phyloP scores from a whole-genome alignment of 2,113 vertebrate genomes.

The Pachyramphus minor region DNA sequence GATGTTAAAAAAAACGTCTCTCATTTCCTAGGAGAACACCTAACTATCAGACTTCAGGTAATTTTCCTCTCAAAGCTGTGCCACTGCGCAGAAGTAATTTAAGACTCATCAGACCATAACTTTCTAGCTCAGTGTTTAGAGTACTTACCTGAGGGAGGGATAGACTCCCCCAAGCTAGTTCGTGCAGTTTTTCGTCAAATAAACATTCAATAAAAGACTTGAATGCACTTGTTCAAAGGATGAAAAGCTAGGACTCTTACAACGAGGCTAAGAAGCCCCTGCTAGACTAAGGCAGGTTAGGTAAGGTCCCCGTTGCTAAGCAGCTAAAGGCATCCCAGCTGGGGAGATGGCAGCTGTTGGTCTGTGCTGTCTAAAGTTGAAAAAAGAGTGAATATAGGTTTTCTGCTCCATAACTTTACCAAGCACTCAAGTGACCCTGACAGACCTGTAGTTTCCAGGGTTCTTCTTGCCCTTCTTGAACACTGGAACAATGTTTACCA shows the following conservation, averaged over 20 bases:
- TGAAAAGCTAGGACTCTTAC: not conserved
- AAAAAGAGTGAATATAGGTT: not conserved
- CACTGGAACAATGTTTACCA: not conserved
- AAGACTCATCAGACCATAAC: not conserved
- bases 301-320: not conserved
- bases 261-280: not conserved
- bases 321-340: not conserved
- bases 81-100: not conserved
- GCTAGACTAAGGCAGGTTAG: not conserved
- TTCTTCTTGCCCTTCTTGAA: not conserved
- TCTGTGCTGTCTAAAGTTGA: not conserved
- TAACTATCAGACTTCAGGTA: not conserved
- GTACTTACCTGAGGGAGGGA: not conserved
- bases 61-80: conserved; percentile 4
- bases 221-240: not conserved
- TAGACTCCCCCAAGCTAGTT: not conserved
- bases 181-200: not conserved
- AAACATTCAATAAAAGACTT: not conserved
- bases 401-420: not conserved
- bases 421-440: not conserved
- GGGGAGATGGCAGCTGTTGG: not conserved
- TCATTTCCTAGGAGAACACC: not conserved
- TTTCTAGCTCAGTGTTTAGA: not conserved
- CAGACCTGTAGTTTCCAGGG: not conserved
- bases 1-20: not conserved